Base-by-base conservation (phyloP, 1,140 invertebrate species). In the Lordiphosa clarofinis region DNA sequence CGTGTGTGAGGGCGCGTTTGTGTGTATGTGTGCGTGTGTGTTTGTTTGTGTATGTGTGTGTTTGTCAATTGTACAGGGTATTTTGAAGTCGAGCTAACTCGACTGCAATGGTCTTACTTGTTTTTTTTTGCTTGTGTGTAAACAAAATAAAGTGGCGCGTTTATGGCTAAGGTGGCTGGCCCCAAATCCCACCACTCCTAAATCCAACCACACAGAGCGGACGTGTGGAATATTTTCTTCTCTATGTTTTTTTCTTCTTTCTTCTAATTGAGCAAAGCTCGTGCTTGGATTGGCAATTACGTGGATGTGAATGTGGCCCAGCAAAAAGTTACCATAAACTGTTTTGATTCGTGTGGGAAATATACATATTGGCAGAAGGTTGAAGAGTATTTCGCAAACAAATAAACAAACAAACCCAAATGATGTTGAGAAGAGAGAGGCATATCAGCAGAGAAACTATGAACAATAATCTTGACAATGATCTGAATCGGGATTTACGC, bases 101-200 rank as follows among this genome's bases (percentile, higher is more conserved):
- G n/a, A n/a, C n/a, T n/a, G n/a, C n/a, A n/a, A n/a, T n/a, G n/a
- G n/a, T n/a, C n/a, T n/a, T n/a, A n/a, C n/a, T n/a, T n/a, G 24
- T 49, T 35, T 21, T 33, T 31, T 21, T 35, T 49, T 52, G 36
- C 15, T 61, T 24, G 60, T 60, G 57, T 58, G 72, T 79, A 79
- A 79, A 79, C 75, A 79, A 71, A 82, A 79, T 82, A 82, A 79
- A 79, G 75, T 82, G 75, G 75, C 76, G 66, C 75, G 82, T 79
- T 79, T 79, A 82, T 82, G 71, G 57, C 57, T 42, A 59, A 79
- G 75, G 75, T 79, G 75, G 75, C 76, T 82, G 65, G 47, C 40
- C 71, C 28, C 28, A 24, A 28, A 31, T 31, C 28, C 28, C 28
- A 11, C 15, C 48, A 11, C 33, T 15, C 13, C n/a, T n/a, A 11